Base-by-base conservation (phyloP, 2,888 invertebrate species). In the Pyrgus malvae region DNA sequence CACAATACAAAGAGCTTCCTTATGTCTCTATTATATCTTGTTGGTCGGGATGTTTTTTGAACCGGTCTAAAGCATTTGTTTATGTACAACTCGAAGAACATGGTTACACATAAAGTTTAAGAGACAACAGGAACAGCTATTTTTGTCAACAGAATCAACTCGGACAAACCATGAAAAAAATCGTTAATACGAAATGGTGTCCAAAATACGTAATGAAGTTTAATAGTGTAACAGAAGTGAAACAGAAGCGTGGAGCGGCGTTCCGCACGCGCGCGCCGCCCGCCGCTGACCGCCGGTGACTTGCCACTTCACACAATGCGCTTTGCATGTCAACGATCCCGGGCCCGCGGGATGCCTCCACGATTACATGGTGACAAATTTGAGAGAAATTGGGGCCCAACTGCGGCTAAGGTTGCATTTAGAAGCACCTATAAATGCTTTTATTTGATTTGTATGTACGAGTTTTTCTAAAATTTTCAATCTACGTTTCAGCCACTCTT, bases 211-310 rank as follows among this genome's bases (percentile, higher is more conserved):
- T 40, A 40, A 40, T 40, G 40, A 25, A 17, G 17, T 16, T 17
- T 16, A 35, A 35, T 16, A 35, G 41, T 7, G 33, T 8, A 33
- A 33, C 6, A 33, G 33, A 41, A 9, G 12, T 19, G 25, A 41
- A 25, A 41, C 41, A 42, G 42, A 41, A 8, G 42, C n/a, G 42
- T 31, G 12, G 21, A 12, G 31, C 44, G 44, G 56, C 58, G 64
- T 63, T 65, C 63, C 63, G 63, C 65, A 60, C 60, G 65, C 55
- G 40, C 63, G 29, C 58, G 55, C 42, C 57, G 56, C 56, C 42
- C 57, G 56, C 35, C 51, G 53, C n/a, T 9, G 9, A n/a, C 40
- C 58, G 44, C 23, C 48, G 60, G 54, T 61, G 62, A 61, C 58
- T 56, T 61, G 58, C 62, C 54, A 35, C 38, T 45, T 41, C 49